Percentiles rank a stretch among this genome's conserved stretches.
Evolutionary conservation across 2,113 vertebrate species (phyloP).

Genomic region (human (Homo sapiens)): GRCh38 chr3:12278501-12279000

Average conservation of each 20-base stretch:
- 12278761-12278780: neutral
- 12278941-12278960: neutral
- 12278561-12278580: slow-evolving; percentile 19
- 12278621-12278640: neutral
- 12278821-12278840: neutral
- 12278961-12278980: neutral
- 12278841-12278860: neutral
- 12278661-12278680: neutral
- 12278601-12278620: neutral
- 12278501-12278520: neutral
- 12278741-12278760: neutral
- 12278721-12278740: neutral
- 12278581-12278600: slow-evolving; percentile 17
- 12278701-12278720: neutral
- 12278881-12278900: neutral
- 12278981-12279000: neutral
- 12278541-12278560: neutral
- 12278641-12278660: neutral
- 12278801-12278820: neutral
- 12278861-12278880: neutral
- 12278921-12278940: neutral
- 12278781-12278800: neutral
- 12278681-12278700: neutral
- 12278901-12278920: neutral
- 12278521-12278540: neutral